Percentiles rank a stretch among this genome's conserved stretches.
Conservation (phyloP, 2,113 vertebrate species). For the Sylvietta virens region DNA sequence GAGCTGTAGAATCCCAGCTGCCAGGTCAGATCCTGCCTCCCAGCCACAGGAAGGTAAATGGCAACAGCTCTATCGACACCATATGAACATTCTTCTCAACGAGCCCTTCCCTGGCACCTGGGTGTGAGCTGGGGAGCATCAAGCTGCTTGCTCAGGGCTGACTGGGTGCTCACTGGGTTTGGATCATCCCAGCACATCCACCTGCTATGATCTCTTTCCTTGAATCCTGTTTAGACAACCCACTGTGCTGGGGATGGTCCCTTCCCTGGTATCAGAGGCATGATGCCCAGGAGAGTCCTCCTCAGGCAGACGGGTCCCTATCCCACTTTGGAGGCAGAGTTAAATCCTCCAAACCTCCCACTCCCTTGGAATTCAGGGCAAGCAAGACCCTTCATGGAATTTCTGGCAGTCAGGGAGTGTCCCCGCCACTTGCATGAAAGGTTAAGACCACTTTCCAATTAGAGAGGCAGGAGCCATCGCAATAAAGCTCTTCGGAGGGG, state of each 20-base stretch:
- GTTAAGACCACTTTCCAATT: conserved; percentile 65
- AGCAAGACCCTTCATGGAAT: neutral
- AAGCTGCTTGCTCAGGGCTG: neutral
- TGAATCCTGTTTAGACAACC: neutral
- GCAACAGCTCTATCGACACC: neutral
- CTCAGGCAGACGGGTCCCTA: neutral
- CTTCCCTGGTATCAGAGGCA: neutral
- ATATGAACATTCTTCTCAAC: accelerated
- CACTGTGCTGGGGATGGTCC: neutral
- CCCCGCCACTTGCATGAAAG: conserved; percentile 33
- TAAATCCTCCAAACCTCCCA: neutral
- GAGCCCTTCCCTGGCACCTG: neutral
- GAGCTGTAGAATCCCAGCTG: neutral
- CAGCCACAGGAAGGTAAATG: neutral
- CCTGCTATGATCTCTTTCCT: neutral
- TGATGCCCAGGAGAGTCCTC: neutral
- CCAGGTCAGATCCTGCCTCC: neutral
- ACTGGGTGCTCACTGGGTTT: neutral
- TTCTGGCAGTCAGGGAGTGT: neutral
- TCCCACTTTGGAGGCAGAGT: neutral
- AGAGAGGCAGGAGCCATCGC: conserved; percentile 47
- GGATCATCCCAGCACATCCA: neutral
- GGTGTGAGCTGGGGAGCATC: neutral
- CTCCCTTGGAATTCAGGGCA: neutral
- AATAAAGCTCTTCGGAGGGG: conserved; percentile 64